A percentile compares a stretch with the other conserved stretches of the same genome.
Evolutionary conservation across 2,113 vertebrate species (phyloP).

Genomic region (Nannospalax galili): DNA sequence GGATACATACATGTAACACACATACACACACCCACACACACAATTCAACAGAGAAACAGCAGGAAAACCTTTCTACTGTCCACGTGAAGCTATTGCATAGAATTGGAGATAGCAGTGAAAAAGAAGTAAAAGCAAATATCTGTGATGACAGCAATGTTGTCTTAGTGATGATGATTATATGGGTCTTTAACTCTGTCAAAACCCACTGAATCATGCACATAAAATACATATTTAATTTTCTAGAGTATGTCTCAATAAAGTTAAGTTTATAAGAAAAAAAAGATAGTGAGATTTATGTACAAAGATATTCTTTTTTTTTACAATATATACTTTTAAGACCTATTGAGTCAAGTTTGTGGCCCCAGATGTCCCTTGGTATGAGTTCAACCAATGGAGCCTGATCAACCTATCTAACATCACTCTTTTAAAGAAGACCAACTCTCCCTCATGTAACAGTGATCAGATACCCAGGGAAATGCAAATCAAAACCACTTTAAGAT

Average conservation of each 20-base stretch:
- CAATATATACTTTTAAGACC: too few species aligned
- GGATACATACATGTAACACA: neutral
- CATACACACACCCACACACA: neutral
- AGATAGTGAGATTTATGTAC: neutral
- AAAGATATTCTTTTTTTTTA: too few species aligned
- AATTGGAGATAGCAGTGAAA: too few species aligned
- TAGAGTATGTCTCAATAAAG: neutral
- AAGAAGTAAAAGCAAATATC: too few species aligned
- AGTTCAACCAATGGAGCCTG: too few species aligned
- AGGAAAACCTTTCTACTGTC: neutral
- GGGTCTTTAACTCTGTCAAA: constrained; percentile 22
- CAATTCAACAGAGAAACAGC: neutral
- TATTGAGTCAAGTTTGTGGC: too few species aligned
- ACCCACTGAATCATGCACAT: neutral
- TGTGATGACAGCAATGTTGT: neutral
- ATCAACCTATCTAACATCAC: too few species aligned
- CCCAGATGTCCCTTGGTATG: too few species aligned
- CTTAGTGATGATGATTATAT: neutral
- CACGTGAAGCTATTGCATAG: neutral
- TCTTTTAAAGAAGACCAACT: too few species aligned
- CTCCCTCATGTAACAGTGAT: too few species aligned
- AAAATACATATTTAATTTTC: constrained; percentile 25
- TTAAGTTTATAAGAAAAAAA: neutral
- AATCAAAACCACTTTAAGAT: too few species aligned
- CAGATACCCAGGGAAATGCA: too few species aligned